phyloP scores from a whole-genome alignment of 1,140 invertebrate genomes.

The Bicyclus anynana region DNA sequence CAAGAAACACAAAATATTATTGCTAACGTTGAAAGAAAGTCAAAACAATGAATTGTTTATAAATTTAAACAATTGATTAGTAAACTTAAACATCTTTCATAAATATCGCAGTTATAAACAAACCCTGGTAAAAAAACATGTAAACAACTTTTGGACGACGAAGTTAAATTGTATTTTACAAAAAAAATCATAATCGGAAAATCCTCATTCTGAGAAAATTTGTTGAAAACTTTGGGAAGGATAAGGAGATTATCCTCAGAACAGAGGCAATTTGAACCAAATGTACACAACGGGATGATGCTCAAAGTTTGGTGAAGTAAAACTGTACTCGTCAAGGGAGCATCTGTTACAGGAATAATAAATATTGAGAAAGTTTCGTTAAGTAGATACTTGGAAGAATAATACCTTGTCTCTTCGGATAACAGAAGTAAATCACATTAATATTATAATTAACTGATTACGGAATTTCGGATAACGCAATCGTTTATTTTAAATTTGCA shows the following conservation, averaged over 20 bases:
- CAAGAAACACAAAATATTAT: too few relatives aligned
- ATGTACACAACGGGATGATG: constrained; percentile 10
- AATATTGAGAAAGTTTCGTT: constrained; percentile 15
- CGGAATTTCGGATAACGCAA: not conserved
- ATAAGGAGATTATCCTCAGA: not conserved
- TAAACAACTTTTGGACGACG: too few relatives aligned
- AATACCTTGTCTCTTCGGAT: not conserved
- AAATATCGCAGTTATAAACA: too few relatives aligned
- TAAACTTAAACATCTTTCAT: too few relatives aligned
- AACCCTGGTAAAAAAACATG: too few relatives aligned
- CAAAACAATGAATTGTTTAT: too few relatives aligned
- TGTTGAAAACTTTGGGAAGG: constrained; percentile 6
- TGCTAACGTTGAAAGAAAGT: too few relatives aligned
- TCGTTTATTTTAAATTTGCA: too few relatives aligned
- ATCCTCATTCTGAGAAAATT: not conserved
- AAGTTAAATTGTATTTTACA: too few relatives aligned
- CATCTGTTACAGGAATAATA: constrained; percentile 17
- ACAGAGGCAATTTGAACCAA: constrained; percentile 3
- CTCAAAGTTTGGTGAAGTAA: constrained; percentile 6
- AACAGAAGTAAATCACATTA: not conserved
- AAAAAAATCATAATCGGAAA: not conserved
- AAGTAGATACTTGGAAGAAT: not conserved
- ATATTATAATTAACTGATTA: not conserved
- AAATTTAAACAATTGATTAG: too few relatives aligned
- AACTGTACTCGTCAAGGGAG: not conserved